Base-by-base conservation (phyloP, 2,113 vertebrate genomes). In the Dendropsophus ebraccatus region DNA sequence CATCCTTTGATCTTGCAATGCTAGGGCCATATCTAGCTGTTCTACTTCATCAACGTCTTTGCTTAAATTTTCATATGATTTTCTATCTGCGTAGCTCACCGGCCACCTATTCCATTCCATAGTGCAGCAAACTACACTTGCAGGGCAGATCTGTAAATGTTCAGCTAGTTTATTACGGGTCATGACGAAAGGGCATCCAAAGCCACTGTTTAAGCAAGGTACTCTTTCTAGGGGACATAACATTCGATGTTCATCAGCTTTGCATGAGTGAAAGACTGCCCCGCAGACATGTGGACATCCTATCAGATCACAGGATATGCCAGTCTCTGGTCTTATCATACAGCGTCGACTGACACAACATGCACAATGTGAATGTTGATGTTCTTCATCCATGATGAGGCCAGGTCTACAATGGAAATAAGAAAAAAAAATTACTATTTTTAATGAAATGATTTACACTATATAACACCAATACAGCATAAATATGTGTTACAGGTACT, bases 71-170 rank as follows among this genome's bases (percentile, higher is more conserved):
- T 99, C 97, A 0, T 99, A 99, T 0, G 97, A 99, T 79, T 96
- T 97, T 86, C 97, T 95, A 90, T 99, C 97, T 84, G 97, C 94
- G 0, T 97, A 96, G 91, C 97, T 98, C 87, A 99, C 94, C 0
- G 97, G 97, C 97, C 97, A 99, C 87, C 97, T 94, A 86, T 99
- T 99, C 98, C 98, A 99, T 89, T 99, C 97, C 98, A 99, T 99
- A 23, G 97, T 99, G 92, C 98, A 99, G 91, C 96, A 98, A 4
- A 99, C 97, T 54, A 98, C 96, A 49, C 98, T 98, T 56, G 98
- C 98, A 17, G 98, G 98, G 89, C 98, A 99, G 76, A 95, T 90
- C 90, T 97, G 95, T 28, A 99, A 94, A 89, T 99, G 98, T 76
- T 97, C 95, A 60, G 95, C 96, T 88, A 99, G 95, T 90, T 97